Evolutionary conservation across 2,888 invertebrate species (phyloP).

Genomic region (Malthinus seriepunctatus): DNA sequence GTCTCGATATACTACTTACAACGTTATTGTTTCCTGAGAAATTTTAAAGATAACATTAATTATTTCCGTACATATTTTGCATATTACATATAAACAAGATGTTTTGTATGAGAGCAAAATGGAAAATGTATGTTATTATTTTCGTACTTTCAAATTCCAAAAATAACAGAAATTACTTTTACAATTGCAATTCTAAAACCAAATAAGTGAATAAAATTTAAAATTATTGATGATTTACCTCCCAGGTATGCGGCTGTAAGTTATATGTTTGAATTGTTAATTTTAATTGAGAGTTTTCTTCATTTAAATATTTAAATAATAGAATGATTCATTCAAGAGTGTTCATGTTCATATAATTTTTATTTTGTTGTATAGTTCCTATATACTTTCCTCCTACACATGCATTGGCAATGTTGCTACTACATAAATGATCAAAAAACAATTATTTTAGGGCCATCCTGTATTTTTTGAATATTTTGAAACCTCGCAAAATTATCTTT

Average conservation of each 20-base stretch:
- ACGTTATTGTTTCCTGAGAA: conserved; percentile 19
- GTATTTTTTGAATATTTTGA: too few relatives aligned
- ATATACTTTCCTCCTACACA: too few relatives aligned
- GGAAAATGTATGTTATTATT: too few relatives aligned
- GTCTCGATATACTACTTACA: conserved; percentile 5
- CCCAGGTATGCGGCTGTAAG: conserved; percentile 12
- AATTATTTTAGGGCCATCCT: too few relatives aligned
- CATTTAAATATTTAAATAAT: conserved; percentile 8
- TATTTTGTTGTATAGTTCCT: too few relatives aligned
- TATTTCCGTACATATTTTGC: conserved; percentile 8
- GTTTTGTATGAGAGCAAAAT: too few relatives aligned
- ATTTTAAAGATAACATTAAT: conserved; percentile 10
- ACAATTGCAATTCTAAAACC: not conserved
- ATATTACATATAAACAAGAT: too few relatives aligned
- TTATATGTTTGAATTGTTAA: conserved; percentile 11
- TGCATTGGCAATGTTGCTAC: too few relatives aligned
- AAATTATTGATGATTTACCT: conserved; percentile 7
- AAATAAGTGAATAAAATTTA: not conserved
- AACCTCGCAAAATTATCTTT: too few relatives aligned
- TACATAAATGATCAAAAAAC: too few relatives aligned
- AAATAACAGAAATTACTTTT: not conserved
- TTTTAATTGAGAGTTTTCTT: conserved; percentile 18
- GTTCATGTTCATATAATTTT: too few relatives aligned
- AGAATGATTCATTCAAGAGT: conserved; percentile 14
- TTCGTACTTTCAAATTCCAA: too few relatives aligned